Conservation (phyloP, 2,113 vertebrate species). For the Candoia aspera region DNA sequence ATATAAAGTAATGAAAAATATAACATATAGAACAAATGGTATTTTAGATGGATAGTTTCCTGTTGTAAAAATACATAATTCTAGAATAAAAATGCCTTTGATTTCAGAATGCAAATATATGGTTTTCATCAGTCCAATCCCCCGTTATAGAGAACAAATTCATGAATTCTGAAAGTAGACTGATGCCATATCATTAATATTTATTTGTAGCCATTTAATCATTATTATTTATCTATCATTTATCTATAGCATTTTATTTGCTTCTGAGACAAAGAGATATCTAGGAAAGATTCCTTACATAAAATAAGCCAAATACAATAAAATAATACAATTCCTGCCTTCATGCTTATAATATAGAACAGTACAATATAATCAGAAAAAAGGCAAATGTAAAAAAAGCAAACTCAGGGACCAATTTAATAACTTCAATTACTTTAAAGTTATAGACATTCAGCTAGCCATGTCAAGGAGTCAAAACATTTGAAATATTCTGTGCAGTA, state of each 20-base stretch:
- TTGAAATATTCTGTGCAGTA: neutral
- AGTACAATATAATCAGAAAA: neutral
- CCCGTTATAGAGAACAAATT: neutral
- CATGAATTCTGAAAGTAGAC: neutral
- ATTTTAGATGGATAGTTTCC: neutral
- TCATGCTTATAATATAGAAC: neutral
- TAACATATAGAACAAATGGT: neutral
- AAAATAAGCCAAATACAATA: neutral
- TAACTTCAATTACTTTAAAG: neutral
- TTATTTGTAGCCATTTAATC: neutral
- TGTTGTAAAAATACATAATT: neutral
- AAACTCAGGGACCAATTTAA: neutral
- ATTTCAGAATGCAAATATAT: neutral
- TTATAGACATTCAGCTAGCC: neutral
- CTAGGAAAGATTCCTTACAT: neutral
- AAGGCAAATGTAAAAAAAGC: neutral
- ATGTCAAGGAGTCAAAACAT: neutral
- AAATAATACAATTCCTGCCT: neutral
- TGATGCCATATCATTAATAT: no score
- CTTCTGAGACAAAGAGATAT: neutral
- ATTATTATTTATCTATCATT: neutral
- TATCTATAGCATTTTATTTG: neutral
- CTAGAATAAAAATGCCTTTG: neutral
- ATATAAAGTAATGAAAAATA: neutral
- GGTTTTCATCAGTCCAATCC: neutral